Conservation (phyloP, 2,888 invertebrate genomes). For the Agrotis clavis region DNA sequence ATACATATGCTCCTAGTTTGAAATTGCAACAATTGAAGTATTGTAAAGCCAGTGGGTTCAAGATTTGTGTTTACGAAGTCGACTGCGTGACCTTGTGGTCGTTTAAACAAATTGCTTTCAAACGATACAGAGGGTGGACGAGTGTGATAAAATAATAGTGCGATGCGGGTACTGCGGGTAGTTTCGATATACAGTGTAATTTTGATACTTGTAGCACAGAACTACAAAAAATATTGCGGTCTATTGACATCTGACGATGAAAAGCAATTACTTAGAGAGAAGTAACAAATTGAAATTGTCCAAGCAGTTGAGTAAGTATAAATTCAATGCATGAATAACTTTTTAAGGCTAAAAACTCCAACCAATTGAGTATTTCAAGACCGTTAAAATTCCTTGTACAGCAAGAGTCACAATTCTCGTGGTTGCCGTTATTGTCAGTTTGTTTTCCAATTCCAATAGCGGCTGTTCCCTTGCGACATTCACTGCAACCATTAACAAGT, state of each 20-base stretch:
- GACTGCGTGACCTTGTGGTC: constrained; percentile 58
- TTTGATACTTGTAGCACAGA: not conserved
- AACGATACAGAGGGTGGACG: constrained; percentile 50
- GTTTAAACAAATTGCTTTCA: constrained; percentile 63
- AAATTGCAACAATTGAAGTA: constrained; percentile 19
- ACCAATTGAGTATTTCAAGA: constrained; percentile 44
- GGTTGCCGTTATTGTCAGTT: constrained; percentile 65
- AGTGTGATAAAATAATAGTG: constrained; percentile 24
- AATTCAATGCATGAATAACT: constrained; percentile 26
- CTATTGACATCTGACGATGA: not conserved
- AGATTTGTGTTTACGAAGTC: constrained; percentile 45
- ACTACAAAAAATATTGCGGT: not conserved
- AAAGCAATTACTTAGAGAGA: constrained; percentile 10
- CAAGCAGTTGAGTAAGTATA: constrained; percentile 8
- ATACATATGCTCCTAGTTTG: not conserved
- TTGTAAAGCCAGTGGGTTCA: constrained; percentile 14
- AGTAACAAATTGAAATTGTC: constrained; percentile 8
- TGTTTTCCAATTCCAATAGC: constrained; percentile 64
- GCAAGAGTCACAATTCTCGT: constrained; percentile 56
- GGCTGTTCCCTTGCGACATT: constrained; percentile 63
- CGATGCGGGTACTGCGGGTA: constrained; percentile 41
- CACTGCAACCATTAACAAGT: constrained; percentile 71
- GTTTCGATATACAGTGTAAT: not conserved
- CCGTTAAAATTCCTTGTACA: constrained; percentile 59
- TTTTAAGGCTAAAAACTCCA: constrained; percentile 18